Percentiles rank a stretch among this genome's conserved stretches.
Conservation (phyloP, 2,888 invertebrate genomes). For the Venustoraphidia nigricollis region DNA sequence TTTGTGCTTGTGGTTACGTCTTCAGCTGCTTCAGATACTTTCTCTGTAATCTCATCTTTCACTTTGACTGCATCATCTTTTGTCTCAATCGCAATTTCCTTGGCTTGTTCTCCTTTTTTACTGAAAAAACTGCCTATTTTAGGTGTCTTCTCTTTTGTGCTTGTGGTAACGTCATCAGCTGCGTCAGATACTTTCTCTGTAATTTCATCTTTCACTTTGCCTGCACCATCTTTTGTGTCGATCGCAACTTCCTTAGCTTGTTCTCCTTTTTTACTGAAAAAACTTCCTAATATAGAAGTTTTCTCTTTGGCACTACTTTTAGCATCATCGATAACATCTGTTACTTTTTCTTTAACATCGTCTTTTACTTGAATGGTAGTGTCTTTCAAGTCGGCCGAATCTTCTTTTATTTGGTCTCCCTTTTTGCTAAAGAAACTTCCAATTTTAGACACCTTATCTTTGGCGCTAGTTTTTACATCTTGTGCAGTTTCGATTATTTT, state of each 20-base stretch:
- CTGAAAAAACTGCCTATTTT: no score
- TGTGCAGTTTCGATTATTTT: background rate
- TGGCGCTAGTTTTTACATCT: background rate
- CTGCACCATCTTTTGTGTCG: background rate
- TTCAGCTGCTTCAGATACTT: no score
- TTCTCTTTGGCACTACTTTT: background rate
- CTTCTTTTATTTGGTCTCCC: constrained; percentile 2
- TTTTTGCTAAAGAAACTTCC: background rate
- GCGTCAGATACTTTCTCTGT: no score
- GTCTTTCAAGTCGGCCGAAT: constrained; percentile 1
- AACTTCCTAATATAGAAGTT: background rate
- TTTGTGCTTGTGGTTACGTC: no score
- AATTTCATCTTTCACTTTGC: background rate
- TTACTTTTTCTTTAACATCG: background rate
- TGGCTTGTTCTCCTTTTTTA: no score
- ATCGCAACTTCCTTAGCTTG: background rate
- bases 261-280: background rate
- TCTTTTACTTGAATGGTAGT: background rate
- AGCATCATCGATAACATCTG: background rate
- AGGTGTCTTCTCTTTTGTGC: no score
- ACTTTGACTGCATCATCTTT: no score
- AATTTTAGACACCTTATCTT: background rate
- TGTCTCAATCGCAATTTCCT: no score
- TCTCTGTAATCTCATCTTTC: no score
- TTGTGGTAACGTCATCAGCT: no score